Percentiles rank a stretch among this genome's conserved stretches.
Conservation (phyloP, 1,140 invertebrate genomes). For the Drosophila carrolli region DNA sequence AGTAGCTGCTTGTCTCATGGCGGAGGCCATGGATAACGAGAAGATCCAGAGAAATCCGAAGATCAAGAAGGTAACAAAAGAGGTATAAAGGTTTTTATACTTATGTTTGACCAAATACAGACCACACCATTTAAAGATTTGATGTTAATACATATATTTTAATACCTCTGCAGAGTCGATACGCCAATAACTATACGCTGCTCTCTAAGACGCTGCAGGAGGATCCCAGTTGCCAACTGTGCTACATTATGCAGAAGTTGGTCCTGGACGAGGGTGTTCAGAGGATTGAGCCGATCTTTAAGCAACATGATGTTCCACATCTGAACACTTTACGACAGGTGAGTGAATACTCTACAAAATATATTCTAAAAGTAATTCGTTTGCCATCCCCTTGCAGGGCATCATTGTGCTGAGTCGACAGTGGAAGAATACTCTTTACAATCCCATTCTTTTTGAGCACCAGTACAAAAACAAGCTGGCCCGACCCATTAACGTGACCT, state of each 20-base stretch:
- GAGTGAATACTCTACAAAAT: conserved; percentile 11
- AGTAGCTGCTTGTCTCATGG: conserved; percentile 97
- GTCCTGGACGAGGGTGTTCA: conserved; percentile 90
- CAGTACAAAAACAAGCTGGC: conserved; percentile 93
- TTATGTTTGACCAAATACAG: not conserved
- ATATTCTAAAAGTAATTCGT: conserved; percentile 31
- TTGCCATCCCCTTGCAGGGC: conserved; percentile 86
- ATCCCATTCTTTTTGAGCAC: conserved; percentile 95
- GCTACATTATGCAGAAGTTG: conserved; percentile 94
- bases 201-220: conserved; percentile 96
- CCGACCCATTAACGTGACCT: conserved; percentile 94
- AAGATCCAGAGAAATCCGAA: conserved; percentile 83
- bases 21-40: conserved; percentile 93
- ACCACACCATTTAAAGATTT: not conserved
- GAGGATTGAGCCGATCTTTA: conserved; percentile 93
- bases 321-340: conserved; percentile 94
- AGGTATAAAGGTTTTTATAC: not conserved
- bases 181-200: conserved; percentile 92
- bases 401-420: conserved; percentile 96
- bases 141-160: not conserved
- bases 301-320: conserved; percentile 92
- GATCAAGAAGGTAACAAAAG: conserved; percentile 72
- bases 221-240: conserved; percentile 97
- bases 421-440: conserved; percentile 98
- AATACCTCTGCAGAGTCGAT: conserved; percentile 90